Base-by-base conservation (phyloP, 2,797 vertebrate genomes). In the Gambusia yucatana region DNA sequence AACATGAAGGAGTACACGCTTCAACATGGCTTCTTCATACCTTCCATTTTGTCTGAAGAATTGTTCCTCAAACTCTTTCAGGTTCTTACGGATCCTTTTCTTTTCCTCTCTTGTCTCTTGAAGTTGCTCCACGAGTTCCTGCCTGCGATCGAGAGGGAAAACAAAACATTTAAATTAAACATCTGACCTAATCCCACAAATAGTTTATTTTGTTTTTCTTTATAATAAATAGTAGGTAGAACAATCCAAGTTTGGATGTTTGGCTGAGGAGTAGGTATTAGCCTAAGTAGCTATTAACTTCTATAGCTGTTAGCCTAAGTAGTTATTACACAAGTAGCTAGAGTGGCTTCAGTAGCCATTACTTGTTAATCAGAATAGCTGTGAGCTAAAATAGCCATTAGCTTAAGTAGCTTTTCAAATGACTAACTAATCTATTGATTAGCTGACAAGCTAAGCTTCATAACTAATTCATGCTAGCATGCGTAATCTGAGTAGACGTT, bases 11-110 rank as follows among this genome's bases (percentile, higher is more conserved):
- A 43, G 3, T 13, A 67, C 7, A 25, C 4, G 3, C 20, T 39
- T 6, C 43, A 74, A 9, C 30, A 46, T 36, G 25, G 65, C 57
- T 39, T 9, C 36, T 46, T 43, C 79, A 90, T 95, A 99, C 98
- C 98, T 98, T 96, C 98, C 98, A 25, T 99, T 98, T 82, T 98
- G 97, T 86, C 96, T 95, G 84, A 99, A 97, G 93, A 99, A 99
- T 89, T 96, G 97, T 67, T 99, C 98, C 94, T 99, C 98, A 48
- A 99, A 99, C 79, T 99, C 98, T 87, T 98, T 96, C 81, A 99
- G 95, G 93, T 95, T 97, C 92, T 99, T 98, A 84, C 98, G 96
- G 87, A 99, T 97, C 76, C 93, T 96, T 91, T 98, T 99, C 91
- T 99, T 99, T 91, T 99, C 98, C 91, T 99, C 98, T 75, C 97